A percentile compares a stretch with the other conserved stretches of the same genome.
These are phyloP conservation scores for Ctenoplectra terminalis DNA, from an alignment of 1,140 invertebrate species.

Conservation along the genomic window DNA sequence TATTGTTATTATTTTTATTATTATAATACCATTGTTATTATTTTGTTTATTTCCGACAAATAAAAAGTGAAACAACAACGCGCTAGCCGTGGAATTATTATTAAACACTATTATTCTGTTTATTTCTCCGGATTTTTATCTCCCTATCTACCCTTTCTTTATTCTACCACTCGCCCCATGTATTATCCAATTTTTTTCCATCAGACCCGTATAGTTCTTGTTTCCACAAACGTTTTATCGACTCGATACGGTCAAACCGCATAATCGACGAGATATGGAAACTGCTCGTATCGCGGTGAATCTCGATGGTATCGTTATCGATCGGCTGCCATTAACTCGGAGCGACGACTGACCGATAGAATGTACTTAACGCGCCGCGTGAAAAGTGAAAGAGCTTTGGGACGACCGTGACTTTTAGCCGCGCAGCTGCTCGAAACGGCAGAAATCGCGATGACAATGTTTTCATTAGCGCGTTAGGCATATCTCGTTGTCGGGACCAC, in stretches of 20 bases:
- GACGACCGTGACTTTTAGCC: conserved; percentile 34
- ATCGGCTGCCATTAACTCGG: conserved; percentile 12
- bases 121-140: no score
- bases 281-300: not conserved
- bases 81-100: no score
- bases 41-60: no score
- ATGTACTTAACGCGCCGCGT: conserved; percentile 8
- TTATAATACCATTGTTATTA: no score
- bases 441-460: conserved; percentile 9
- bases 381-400: conserved; percentile 37
- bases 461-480: not conserved
- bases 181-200: no score
- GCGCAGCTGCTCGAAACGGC: conserved; percentile 1
- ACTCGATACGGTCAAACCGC: not conserved
- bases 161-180: no score
- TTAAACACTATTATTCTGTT: no score
- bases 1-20: no score
- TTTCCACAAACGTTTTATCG: not conserved
- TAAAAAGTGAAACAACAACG: no score
- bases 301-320: conserved; percentile 8
- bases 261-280: not conserved
- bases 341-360: conserved; percentile 10
- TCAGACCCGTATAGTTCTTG: no score
- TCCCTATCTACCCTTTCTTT: no score
- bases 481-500: not conserved